phyloP scores from a whole-genome alignment of 2,797 vertebrate genomes.

The Helicolenus hilgendorfi region DNA sequence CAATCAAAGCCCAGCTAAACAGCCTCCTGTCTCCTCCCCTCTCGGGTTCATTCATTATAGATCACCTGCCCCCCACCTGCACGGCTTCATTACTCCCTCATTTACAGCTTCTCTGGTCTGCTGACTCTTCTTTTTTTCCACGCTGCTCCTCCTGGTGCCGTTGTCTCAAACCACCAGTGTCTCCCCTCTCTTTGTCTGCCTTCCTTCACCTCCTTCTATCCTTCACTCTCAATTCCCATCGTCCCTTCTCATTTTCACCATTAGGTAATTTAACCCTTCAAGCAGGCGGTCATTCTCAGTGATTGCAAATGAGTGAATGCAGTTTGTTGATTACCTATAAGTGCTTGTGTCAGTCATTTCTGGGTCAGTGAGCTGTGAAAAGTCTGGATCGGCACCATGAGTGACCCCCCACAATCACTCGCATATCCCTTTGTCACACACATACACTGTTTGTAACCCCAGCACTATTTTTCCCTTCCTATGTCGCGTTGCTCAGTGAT shows the following conservation, averaged over 20 bases:
- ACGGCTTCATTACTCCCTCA: slow-evolving; percentile 86
- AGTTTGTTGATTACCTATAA: slow-evolving; percentile 81
- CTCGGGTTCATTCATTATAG: slow-evolving; percentile 86
- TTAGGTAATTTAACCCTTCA: slow-evolving; percentile 64
- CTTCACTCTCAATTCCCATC: not conserved
- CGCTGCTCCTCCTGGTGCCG: slow-evolving; percentile 51
- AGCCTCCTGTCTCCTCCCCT: slow-evolving; percentile 44
- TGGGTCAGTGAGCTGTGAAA: slow-evolving; percentile 76
- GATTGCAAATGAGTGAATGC: slow-evolving; percentile 69
- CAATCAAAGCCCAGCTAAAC: slow-evolving; percentile 43
- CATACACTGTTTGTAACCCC: not conserved
- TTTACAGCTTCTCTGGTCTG: slow-evolving; percentile 79
- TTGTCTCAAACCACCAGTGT: slow-evolving; percentile 47
- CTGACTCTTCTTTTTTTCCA: slow-evolving; percentile 78
- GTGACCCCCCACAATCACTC: slow-evolving; percentile 28
- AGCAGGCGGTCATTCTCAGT: slow-evolving; percentile 23
- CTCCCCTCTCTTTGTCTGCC: slow-evolving; percentile 62
- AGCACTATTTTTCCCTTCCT: not conserved
- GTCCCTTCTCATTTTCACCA: slow-evolving; percentile 53
- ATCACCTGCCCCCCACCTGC: slow-evolving; percentile 84
- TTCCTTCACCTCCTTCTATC: slow-evolving; percentile 13
- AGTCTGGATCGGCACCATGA: slow-evolving; percentile 56
- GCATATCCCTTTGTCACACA: not conserved
- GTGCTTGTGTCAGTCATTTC: slow-evolving; percentile 83
- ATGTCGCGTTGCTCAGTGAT: not conserved